Evolutionary conservation across 2,113 vertebrate species (phyloP).

Genomic region (Peromyscus leucopus): DNA sequence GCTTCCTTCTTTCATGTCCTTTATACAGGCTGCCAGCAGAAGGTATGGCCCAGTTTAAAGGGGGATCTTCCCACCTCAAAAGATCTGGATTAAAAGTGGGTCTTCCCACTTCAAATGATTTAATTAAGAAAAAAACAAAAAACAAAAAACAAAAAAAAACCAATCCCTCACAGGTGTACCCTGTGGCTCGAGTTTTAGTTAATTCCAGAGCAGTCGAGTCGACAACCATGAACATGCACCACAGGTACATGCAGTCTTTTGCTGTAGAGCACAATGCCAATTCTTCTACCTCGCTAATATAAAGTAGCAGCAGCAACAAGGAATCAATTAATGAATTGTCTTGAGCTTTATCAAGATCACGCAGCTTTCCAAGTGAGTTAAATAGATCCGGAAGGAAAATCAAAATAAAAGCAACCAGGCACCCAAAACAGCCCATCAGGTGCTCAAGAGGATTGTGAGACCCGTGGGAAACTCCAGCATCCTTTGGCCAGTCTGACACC

Average conservation of each 20-base stretch:
- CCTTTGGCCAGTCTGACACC: neutral
- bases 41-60: neutral
- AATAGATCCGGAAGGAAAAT: conserved; percentile 28
- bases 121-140: neutral
- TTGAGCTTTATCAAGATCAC: conserved; percentile 4
- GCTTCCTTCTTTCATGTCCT: neutral
- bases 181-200: neutral
- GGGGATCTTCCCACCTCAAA: neutral
- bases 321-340: neutral
- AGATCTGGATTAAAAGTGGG: neutral
- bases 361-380: conserved; percentile 48
- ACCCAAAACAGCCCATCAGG: neutral
- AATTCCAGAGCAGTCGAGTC: neutral
- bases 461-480: neutral
- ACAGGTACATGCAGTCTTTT: neutral
- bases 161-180: neutral
- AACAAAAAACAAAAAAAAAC: neutral
- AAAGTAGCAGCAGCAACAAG: neutral
- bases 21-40: too few relatives aligned
- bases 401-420: conserved; percentile 38
- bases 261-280: neutral
- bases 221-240: neutral
- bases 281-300: neutral
- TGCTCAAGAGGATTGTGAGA: neutral
- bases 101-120: neutral